Base-by-base conservation (phyloP, 2,113 vertebrate species). In the Serilophus lunatus region DNA sequence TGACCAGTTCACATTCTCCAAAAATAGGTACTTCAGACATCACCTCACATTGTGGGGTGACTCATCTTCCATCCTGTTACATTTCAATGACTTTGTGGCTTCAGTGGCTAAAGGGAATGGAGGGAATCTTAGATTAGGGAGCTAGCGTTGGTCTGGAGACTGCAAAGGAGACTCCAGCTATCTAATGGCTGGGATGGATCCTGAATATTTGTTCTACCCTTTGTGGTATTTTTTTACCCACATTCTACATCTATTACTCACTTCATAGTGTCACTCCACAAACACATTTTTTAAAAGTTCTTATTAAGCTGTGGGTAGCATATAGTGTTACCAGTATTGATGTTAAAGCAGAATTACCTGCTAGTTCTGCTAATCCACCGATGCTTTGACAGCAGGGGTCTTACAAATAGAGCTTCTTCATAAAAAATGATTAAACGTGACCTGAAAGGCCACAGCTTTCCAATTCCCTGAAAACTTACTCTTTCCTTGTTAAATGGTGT, bases 291-390 rank as follows among this genome's bases (percentile, higher is more conserved):
- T 95, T 38, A 74, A 59, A 53, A 78, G 49, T 81, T 83, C n/a
- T 47, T 92, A 19, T 93, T 90, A 75, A 88, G 40, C 64, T 86
- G 47, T 90, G n/a, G 66, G 68, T 63, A 95, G 56, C 35, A 64
- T 38, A 57, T 15, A 83, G n/a, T 86, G 71, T 60, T 93, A 63
- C 24, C n/a, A 75, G 90, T 82, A 76, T 56, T 85, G 82, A 91
- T 70, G 59, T 85, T 87, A 59, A 90, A 72, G 47, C 29, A 84
- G 85, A 93, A 96, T 94, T 92, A 83, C 88, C 90, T 96, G 59
- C 69, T 96, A 96, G 88, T 71, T 61, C 64, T 92, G 68, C 60
- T 94, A 95, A 94, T 96, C 92, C 86, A 86, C 49, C 63, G 90
- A 63, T 86, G 60, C 74, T 95, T 91, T 94, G 90, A 88, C 72